Evolutionary conservation across 2,888 invertebrate species (phyloP).

Genomic region (Trileptium ribeirensis): DNA sequence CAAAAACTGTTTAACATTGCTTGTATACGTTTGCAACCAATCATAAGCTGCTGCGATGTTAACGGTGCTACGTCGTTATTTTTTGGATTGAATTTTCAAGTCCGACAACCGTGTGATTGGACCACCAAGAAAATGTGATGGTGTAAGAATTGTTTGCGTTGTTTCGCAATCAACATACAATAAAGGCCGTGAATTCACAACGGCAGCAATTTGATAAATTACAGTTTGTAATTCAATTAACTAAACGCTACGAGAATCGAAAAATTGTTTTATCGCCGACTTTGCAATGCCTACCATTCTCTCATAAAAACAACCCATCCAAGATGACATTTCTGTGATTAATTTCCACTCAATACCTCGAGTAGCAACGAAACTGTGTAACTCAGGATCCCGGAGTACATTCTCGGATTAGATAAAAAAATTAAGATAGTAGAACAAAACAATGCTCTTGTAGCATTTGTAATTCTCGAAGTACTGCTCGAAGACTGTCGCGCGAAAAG

Average conservation of each 20-base stretch:
- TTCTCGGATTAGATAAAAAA: too few relatives aligned
- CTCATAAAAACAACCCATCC: background rate
- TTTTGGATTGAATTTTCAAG: background rate
- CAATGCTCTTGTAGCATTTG: too few relatives aligned
- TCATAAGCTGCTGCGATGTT: background rate
- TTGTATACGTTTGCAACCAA: background rate
- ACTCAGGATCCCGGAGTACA: background rate
- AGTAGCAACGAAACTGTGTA: background rate
- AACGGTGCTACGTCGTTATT: background rate
- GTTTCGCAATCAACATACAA: background rate
- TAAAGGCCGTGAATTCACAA: conserved; percentile 5
- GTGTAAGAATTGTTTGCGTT: background rate
- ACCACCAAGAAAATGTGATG: conserved; percentile 3
- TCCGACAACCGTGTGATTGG: background rate
- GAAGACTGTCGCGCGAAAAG: too few relatives aligned
- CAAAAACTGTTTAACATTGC: background rate
- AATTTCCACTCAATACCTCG: background rate
- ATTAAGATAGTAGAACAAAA: too few relatives aligned
- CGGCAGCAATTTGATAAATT: background rate
- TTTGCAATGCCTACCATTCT: background rate
- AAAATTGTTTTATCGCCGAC: background rate
- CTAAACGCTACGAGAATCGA: background rate
- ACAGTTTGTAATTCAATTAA: background rate
- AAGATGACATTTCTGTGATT: background rate
- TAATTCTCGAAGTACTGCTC: too few relatives aligned